A percentile compares a stretch with the other conserved stretches of the same genome.
Conservation (phyloP, 35 echinoderm and acorn worm species). For the Ophioderma brevispina region DNA sequence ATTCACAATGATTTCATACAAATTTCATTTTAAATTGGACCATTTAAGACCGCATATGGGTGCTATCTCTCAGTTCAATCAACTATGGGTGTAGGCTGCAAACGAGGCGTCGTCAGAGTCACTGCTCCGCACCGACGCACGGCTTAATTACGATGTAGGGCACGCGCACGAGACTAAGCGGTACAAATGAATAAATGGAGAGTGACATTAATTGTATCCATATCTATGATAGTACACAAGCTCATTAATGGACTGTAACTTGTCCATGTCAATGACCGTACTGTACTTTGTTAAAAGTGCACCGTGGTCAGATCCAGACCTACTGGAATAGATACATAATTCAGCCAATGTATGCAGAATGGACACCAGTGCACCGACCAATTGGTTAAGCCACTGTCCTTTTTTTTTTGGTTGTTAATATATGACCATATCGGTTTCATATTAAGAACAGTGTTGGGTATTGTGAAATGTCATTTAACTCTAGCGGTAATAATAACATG, state of each 20-base stretch:
- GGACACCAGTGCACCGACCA: too few species aligned
- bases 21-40: slow-evolving; percentile 2
- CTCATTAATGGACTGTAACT: neutral
- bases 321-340: neutral
- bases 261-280: neutral
- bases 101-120: neutral
- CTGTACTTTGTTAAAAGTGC: neutral
- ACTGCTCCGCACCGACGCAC: neutral
- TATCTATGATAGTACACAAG: neutral
- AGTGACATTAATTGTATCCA: slow-evolving; percentile 10
- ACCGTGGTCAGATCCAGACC: neutral
- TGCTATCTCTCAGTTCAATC: neutral
- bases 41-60: neutral
- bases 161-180: neutral
- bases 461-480: slow-evolving; percentile 3
- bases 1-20: neutral
- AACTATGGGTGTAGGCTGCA: neutral
- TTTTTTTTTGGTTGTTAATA: neutral
- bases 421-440: neutral
- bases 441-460: neutral
- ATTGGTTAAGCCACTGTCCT: too few species aligned
- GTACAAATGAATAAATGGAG: slow-evolving; percentile 11
- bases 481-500: neutral
- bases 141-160: neutral
- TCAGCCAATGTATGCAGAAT: neutral